These are phyloP conservation scores for Augochlora pura DNA, from an alignment of 1,140 invertebrate genomes.

Conservation along the genomic window DNA sequence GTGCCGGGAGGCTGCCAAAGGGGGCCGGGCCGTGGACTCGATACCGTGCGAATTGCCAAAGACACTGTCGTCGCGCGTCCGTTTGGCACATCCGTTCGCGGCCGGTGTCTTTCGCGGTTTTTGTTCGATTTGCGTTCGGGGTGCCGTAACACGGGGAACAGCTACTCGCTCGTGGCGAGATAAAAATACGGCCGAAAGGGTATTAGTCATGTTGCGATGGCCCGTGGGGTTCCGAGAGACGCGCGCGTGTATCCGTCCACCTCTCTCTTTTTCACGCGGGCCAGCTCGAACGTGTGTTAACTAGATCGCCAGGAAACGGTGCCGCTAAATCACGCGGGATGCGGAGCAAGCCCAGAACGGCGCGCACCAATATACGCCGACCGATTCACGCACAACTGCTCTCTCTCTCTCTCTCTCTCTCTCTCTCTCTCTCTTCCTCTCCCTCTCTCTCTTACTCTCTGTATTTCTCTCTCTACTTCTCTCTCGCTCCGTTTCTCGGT, in stretches of 20 bases:
- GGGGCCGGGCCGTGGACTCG: background rate
- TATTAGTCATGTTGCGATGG: slow-evolving; percentile 68
- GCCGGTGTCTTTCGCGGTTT: slow-evolving; percentile 29
- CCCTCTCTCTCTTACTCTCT: too few species aligned
- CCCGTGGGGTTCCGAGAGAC: slow-evolving; percentile 44
- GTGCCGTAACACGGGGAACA: slow-evolving; percentile 66
- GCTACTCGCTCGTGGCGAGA: slow-evolving; percentile 65
- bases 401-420: too few species aligned
- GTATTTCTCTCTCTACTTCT: too few species aligned
- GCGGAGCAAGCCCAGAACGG: slow-evolving; percentile 48
- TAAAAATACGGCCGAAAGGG: slow-evolving; percentile 72
- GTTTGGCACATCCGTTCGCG: slow-evolving; percentile 72
- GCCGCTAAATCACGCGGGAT: slow-evolving; percentile 72
- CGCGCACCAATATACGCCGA: slow-evolving; percentile 20
- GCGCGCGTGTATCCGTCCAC: slow-evolving; percentile 32
- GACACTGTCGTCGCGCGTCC: slow-evolving; percentile 61
- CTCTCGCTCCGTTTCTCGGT: background rate
- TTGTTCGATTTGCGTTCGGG: slow-evolving; percentile 34
- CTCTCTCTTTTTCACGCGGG: slow-evolving; percentile 38
- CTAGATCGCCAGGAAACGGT: slow-evolving; percentile 72
- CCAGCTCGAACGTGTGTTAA: slow-evolving; percentile 64
- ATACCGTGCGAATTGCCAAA: slow-evolving; percentile 25
- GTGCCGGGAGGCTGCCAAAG: background rate
- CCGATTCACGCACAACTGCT: slow-evolving; percentile 1
- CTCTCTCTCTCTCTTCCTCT: too few species aligned